Evolutionary conservation across 2,113 vertebrate species (phyloP), one percentile per base, ranked within the genome.

Genomic region (Phodopus roborovskii): DNA sequence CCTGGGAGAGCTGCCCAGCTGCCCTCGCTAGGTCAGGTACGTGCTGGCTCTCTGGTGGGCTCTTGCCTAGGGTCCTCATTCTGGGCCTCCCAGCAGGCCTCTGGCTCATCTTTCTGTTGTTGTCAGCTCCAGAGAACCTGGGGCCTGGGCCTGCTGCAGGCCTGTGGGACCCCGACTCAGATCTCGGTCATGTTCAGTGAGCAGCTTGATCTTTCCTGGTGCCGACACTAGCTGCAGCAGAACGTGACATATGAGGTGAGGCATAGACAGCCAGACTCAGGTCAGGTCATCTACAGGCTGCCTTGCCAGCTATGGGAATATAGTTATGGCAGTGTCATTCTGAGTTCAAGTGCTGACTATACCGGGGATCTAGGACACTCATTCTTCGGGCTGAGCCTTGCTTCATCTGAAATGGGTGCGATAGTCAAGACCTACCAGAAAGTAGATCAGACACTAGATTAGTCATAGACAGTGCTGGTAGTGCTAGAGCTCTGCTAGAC

Each of bases 241-340:
- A 98, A 97, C 94, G 79, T 99, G 96, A 99, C 98, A 0, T 99
- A 98, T 0, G 98, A 99, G 99, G 99, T 99, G 97, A 97, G 87
- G 94, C 68, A 83, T 70, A 1, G 3, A 8, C 36, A 77, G 16
- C 50, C 24, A 84, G 83, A 30, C 16, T 33, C 42, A 33, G 0
- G n/a, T n/a, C 26, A 45, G 68, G 64, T 11, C 13, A 70, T 45
- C 42, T 30, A 11, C 79, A 64, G 11, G 45, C 2, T 16, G 11
- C 50, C 30, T 8, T 33, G 33, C 2, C 62, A 0, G 1, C 84
- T 24, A 5, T 19, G 30, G 53, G 62, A 50, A 9, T 9, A 9
- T 50, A 50, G 48, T 50, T 50, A 50, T 9, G 5, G 75, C 81
- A 26, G 1, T 0, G 3, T 11, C 16, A 56, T 74, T 66, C 60